Evolutionary conservation across 2,888 invertebrate species (phyloP), one percentile per base, ranked within the genome.

Genomic region (Tuberolachnus salignus): DNA sequence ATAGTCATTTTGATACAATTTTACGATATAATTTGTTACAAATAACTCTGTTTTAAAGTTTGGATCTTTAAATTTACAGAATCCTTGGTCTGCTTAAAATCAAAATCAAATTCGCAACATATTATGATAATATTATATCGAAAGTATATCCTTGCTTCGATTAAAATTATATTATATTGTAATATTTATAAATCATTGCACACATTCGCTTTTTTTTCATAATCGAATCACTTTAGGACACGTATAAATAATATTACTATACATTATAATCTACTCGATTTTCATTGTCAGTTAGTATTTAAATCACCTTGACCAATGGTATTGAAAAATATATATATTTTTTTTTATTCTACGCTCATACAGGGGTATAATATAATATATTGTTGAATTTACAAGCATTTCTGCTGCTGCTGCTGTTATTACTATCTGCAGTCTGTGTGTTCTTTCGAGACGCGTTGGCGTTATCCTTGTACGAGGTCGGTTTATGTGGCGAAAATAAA

Each of bases 391-490:
- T 51, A 63, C 21, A 21, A 49, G 59, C 59, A 26, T 9, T 21
- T n/a, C n/a, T 55, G 21, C 34, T 21, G 46, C n/a, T 11, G 14
- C 34, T 34, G 34, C 6, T 34, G 34, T 21, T 64, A 9, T 21
- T 51, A 19, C 19, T 46, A 23, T 72, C 34, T 34, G 34, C 34
- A 34, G 34, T 34, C 23, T n/a, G 49, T 71, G 42, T 26, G n/a
- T 23, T 69, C 51, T 51, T 23, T 63, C 13, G 13, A 61, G 42
- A 63, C 73, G 63, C 63, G 61, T 63, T 63, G 63, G 73, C 51
- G 73, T 73, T 73, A 63, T 73, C 73, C 73, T 73, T 73, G 73
- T 63, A 63, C 73, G 73, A 73, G 73, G 73, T 73, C 73, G 72
- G 34, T 26, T 61, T 49, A 72, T 49, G 49, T 26, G 61, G 61